phyloP scores from a whole-genome alignment of 2,797 vertebrate species.

The Tiaroga cobitis region DNA sequence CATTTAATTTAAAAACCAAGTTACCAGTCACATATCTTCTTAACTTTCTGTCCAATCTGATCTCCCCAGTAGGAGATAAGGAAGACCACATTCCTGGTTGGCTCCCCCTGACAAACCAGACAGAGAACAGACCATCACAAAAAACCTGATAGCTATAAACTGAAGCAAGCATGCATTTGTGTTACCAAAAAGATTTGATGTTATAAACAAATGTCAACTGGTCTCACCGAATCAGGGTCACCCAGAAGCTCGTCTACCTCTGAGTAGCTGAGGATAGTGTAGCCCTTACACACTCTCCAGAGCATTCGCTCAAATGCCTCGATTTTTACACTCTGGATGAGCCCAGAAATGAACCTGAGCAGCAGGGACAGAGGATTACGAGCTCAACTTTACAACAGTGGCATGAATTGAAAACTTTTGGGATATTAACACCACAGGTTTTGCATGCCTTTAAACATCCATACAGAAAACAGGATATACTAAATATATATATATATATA shows the following conservation, averaged over 20 bases:
- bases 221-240: slow-evolving; percentile 86
- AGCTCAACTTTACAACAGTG: background rate
- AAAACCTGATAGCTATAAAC: background rate
- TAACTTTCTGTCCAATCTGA: slow-evolving; percentile 98
- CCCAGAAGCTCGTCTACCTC: slow-evolving; percentile 88
- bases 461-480: background rate
- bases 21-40: slow-evolving; percentile 99
- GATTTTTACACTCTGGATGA: slow-evolving; percentile 88
- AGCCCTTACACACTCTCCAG: slow-evolving; percentile 96
- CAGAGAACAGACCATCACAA: slow-evolving; percentile 1
- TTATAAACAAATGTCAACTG: background rate
- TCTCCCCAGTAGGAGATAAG: slow-evolving; percentile 98
- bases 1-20: background rate
- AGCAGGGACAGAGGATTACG: slow-evolving; percentile 19
- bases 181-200: background rate
- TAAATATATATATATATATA: too few species aligned
- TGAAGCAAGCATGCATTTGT: background rate
- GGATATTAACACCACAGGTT: background rate
- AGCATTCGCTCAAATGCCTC: slow-evolving; percentile 97
- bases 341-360: slow-evolving; percentile 90
- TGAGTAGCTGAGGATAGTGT: slow-evolving; percentile 91
- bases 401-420: background rate
- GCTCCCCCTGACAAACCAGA: slow-evolving; percentile 81
- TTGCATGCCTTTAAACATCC: background rate
- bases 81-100: slow-evolving; percentile 90